phyloP scores from a whole-genome alignment of 2,888 invertebrate genomes.

The Hypercompe scribonia region DNA sequence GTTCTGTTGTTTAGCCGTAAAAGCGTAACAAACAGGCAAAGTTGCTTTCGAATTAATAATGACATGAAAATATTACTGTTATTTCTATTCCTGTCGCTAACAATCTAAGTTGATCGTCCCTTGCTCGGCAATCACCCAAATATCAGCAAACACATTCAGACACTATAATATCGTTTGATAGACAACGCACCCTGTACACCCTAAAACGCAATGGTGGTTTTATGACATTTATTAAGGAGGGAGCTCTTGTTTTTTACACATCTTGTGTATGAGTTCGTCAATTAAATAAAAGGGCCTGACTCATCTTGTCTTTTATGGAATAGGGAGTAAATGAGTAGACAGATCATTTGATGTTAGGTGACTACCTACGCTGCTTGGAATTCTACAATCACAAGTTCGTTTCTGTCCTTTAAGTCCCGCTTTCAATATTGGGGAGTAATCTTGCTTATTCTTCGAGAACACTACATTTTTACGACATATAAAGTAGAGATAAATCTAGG shows the following conservation, averaged over 20 bases:
- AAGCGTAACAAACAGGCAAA: not conserved
- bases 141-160: constrained; percentile 10
- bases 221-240: constrained; percentile 11
- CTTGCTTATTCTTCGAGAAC: too few relatives aligned
- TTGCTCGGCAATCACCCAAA: constrained; percentile 17
- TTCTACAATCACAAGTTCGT: too few relatives aligned
- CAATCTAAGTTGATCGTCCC: constrained; percentile 27
- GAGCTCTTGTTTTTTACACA: constrained; percentile 6
- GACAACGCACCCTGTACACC: constrained; percentile 2
- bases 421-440: too few relatives aligned
- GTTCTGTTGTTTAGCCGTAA: too few relatives aligned
- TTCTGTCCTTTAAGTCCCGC: too few relatives aligned
- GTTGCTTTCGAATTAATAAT: not conserved
- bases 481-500: too few relatives aligned
- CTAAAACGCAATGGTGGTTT: not conserved
- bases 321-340: not conserved
- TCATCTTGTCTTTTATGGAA: not conserved
- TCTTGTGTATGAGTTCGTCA: not conserved
- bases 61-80: not conserved
- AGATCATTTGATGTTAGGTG: too few relatives aligned
- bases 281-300: not conserved
- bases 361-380: too few relatives aligned
- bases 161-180: constrained; percentile 13
- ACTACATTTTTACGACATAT: too few relatives aligned
- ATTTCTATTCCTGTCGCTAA: constrained; percentile 19